phyloP scores from a whole-genome alignment of 2,113 vertebrate species.

The Macaca fascicularis region DNA sequence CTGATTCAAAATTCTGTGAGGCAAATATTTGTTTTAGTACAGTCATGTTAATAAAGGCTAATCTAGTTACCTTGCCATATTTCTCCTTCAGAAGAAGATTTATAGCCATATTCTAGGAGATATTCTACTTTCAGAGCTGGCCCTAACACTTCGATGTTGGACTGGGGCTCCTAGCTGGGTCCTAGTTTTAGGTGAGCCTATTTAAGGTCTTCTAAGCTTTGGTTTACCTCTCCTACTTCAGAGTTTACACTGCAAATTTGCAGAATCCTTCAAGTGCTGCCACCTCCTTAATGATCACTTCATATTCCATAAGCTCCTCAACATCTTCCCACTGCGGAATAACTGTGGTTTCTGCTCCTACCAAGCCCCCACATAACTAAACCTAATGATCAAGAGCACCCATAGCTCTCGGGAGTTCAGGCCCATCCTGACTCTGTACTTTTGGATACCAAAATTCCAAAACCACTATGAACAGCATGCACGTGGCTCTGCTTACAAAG shows the following conservation, averaged over 20 bases:
- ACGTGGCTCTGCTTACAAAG: neutral
- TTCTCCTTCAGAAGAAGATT: neutral
- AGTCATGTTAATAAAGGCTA: neutral
- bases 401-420: neutral
- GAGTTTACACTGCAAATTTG: neutral
- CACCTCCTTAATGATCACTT: neutral
- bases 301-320: neutral
- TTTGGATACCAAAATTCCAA: neutral
- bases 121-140: neutral
- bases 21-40: neutral
- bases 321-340: neutral
- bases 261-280: neutral
- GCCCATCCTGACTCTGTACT: neutral
- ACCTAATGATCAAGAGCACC: neutral
- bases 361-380: fast-evolving
- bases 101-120: neutral
- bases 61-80: neutral
- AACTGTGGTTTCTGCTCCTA: neutral
- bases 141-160: neutral
- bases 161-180: neutral
- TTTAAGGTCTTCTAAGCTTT: neutral
- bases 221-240: neutral
- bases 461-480: neutral
- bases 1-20: neutral
- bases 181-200: neutral